A percentile compares a stretch with the other conserved stretches of the same genome.
These are phyloP conservation scores for Cheilosia vernalis DNA, from an alignment of 2,888 invertebrate species.

Conservation along the genomic window DNA sequence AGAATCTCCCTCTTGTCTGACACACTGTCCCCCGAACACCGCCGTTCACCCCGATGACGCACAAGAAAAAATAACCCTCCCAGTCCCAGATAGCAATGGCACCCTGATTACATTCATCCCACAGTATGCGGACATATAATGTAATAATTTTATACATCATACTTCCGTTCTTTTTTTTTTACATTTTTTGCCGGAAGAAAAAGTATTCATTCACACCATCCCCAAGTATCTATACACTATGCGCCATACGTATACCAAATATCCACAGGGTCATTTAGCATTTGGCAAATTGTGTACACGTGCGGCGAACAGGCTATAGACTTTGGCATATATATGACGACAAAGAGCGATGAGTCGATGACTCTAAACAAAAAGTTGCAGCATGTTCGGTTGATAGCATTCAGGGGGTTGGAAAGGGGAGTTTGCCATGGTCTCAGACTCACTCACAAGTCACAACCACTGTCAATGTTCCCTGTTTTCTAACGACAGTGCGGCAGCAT, in stretches of 20 bases:
- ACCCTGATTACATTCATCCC: conserved; percentile 39
- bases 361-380: conserved; percentile 19
- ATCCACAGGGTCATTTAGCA: conserved; percentile 42
- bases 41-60: neutral
- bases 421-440: too few species aligned
- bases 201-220: conserved; percentile 46
- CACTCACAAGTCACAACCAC: too few species aligned
- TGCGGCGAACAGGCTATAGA: conserved; percentile 69
- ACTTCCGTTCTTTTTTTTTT: neutral
- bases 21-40: conserved; percentile 31
- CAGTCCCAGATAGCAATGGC: neutral
- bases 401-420: neutral
- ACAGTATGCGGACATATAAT: neutral
- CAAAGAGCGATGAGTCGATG: conserved; percentile 33
- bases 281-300: conserved; percentile 69
- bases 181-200: conserved; percentile 26
- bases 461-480: too few species aligned
- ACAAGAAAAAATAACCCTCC: too few species aligned
- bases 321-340: conserved; percentile 59
- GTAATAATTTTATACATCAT: neutral
- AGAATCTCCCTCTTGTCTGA: conserved; percentile 3
- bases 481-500: conserved; percentile 13
- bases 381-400: conserved; percentile 5
- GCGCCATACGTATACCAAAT: neutral
- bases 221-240: neutral